These are phyloP conservation scores for Caenorhabditis sp. DNA, from an alignment of 2,888 invertebrate species.

Conservation along the genomic window DNA sequence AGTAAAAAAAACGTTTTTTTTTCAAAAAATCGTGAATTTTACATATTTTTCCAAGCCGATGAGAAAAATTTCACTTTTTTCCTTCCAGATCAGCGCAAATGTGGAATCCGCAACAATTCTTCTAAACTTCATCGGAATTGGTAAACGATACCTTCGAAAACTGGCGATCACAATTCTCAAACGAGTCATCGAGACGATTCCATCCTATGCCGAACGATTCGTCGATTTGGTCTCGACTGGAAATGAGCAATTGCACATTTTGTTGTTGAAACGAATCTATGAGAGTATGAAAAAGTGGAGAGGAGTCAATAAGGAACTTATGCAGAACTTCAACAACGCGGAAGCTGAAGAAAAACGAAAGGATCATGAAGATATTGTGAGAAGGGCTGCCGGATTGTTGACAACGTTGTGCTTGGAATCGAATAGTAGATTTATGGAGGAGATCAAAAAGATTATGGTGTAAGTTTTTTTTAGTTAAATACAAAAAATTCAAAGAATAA, in stretches of 20 bases:
- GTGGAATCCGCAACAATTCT: conserved; percentile 11
- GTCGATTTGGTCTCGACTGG: conserved; percentile 14
- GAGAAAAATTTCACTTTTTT: too few relatives aligned
- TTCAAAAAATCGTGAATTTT: too few relatives aligned
- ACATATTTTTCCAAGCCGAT: too few relatives aligned
- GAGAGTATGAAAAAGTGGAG: conserved; percentile 20
- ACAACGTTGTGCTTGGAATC: conserved; percentile 17
- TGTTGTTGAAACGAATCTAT: conserved; percentile 17
- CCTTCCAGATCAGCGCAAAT: conserved; percentile 18
- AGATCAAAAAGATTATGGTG: conserved; percentile 4
- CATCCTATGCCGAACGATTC: conserved; percentile 25
- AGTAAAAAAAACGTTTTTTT: too few relatives aligned
- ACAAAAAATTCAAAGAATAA: too few relatives aligned
- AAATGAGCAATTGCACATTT: conserved; percentile 10
- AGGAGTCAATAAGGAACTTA: conserved; percentile 1
- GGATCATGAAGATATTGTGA: conserved; percentile 37
- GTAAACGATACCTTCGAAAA: conserved; percentile 20
- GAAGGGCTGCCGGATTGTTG: conserved; percentile 16
- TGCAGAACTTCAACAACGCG: neutral
- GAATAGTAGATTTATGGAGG: conserved; percentile 19
- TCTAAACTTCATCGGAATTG: conserved; percentile 14
- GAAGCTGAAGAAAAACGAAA: conserved; percentile 4
- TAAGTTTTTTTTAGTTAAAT: conserved; percentile 5
- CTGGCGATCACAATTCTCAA: conserved; percentile 25
- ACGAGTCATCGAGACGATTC: conserved; percentile 27